phyloP scores from a whole-genome alignment of 1,140 invertebrate species.

The Caenorhabditis elegans region WBcel235 BX284605.5:9139501-9140000 shows the following conservation, averaged over 20 bases:
- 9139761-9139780: slow-evolving; percentile 55
- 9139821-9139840: background rate
- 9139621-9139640: slow-evolving; percentile 87
- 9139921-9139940: background rate
- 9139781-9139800: background rate
- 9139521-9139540: slow-evolving; percentile 68
- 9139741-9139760: slow-evolving; percentile 51
- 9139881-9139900: background rate
- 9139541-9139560: too few relatives aligned
- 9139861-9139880: slow-evolving; percentile 4
- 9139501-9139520: slow-evolving; percentile 82
- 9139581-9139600: background rate
- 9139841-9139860: background rate
- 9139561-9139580: too few relatives aligned
- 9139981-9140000: slow-evolving; percentile 56
- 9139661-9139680: slow-evolving; percentile 95
- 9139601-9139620: slow-evolving; percentile 40
- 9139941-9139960: background rate
- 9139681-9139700: slow-evolving; percentile 91
- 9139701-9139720: slow-evolving; percentile 68
- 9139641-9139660: slow-evolving; percentile 92
- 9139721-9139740: slow-evolving; percentile 54
- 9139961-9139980: slow-evolving; percentile 48
- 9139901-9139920: background rate
- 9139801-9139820: background rate